Percentiles rank a stretch among this genome's conserved stretches.
Conservation (phyloP, 1,140 invertebrate species). For the Plutomurus gul region DNA sequence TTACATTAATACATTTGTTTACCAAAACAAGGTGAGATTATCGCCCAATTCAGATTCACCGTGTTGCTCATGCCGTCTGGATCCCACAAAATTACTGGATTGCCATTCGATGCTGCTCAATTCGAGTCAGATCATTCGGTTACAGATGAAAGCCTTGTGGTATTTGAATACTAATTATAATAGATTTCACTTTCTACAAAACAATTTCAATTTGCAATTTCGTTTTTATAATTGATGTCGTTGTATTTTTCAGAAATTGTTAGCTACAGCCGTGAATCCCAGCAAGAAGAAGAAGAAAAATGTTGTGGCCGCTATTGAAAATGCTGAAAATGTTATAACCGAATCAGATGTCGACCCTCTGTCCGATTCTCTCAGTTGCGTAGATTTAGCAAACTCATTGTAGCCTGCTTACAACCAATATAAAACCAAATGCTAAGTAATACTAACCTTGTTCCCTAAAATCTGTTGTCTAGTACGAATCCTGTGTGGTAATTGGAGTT, state of each 20-base stretch:
- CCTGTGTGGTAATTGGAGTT: no score
- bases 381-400: no score
- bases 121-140: conserved; percentile 83
- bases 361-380: no score
- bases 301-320: conserved; percentile 65
- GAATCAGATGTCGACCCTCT: conserved; percentile 53
- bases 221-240: conserved; percentile 40
- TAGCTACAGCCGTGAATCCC: conserved; percentile 73
- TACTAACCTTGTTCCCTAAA: no score
- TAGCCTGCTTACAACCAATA: no score
- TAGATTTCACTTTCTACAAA: no score
- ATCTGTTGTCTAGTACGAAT: no score
- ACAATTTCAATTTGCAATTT: no score
- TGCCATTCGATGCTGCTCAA: conserved; percentile 80
- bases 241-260: conserved; percentile 66
- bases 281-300: conserved; percentile 92
- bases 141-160: conserved; percentile 82
- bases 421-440: no score
- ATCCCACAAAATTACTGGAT: conserved; percentile 91
- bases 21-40: conserved; percentile 72
- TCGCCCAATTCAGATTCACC: conserved; percentile 98
- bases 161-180: conserved; percentile 55
- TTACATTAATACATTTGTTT: not conserved
- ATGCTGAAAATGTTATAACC: conserved; percentile 61
- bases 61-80: conserved; percentile 95